Conservation (phyloP, 2,888 invertebrate species). For the Hanleya hanleyi region DNA sequence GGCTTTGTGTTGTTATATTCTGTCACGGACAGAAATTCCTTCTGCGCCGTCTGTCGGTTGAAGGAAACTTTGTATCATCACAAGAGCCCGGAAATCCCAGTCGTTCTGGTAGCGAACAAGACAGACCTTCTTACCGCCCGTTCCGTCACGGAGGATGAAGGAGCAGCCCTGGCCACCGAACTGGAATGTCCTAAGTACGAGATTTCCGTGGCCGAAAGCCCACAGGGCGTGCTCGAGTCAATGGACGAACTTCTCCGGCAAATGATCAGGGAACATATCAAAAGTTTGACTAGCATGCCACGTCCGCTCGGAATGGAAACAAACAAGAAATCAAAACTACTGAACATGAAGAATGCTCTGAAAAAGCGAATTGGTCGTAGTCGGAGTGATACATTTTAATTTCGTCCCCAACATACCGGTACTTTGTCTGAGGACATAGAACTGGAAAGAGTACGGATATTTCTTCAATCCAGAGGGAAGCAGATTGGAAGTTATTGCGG, state of each 20-base stretch:
- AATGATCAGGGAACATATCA: slow-evolving; percentile 60
- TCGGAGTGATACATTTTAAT: slow-evolving; percentile 61
- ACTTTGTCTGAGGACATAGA: too few relatives aligned
- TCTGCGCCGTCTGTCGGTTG: slow-evolving; percentile 86
- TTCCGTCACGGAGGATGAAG: slow-evolving; percentile 58
- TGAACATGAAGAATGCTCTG: slow-evolving; percentile 66
- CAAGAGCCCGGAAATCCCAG: slow-evolving; percentile 50
- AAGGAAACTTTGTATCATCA: slow-evolving; percentile 44
- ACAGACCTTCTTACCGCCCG: slow-evolving; percentile 60
- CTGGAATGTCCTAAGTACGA: slow-evolving; percentile 64
- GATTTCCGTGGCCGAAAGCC: slow-evolving; percentile 64
- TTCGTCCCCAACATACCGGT: too few relatives aligned
- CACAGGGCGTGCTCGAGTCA: slow-evolving; percentile 56
- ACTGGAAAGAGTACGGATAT: too few relatives aligned
- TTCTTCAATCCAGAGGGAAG: too few relatives aligned
- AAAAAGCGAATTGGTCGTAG: slow-evolving; percentile 65
- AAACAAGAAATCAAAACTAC: slow-evolving; percentile 51
- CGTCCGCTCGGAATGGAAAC: slow-evolving; percentile 37
- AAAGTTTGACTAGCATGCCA: slow-evolving; percentile 40
- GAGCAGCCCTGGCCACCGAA: slow-evolving; percentile 44
- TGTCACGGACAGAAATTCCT: slow-evolving; percentile 89
- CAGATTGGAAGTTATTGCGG: too few relatives aligned
- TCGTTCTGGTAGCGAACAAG: slow-evolving; percentile 65
- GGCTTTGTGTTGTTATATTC: slow-evolving; percentile 91
- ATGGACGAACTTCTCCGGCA: slow-evolving; percentile 64